Evolutionary conservation across 2,797 vertebrate genomes (phyloP).

Genomic region (Oreonectes daqikongensis): DNA sequence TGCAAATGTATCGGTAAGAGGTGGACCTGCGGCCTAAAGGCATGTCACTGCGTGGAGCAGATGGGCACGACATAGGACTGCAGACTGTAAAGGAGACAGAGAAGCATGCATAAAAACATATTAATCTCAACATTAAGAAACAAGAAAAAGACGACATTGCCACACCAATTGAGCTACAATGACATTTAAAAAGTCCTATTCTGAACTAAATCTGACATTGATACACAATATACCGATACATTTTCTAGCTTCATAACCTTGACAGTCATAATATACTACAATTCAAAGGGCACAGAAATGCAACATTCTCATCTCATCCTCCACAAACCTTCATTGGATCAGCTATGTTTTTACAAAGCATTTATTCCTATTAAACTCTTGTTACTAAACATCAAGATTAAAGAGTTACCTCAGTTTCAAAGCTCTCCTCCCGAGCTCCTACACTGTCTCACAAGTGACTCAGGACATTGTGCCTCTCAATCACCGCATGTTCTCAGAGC

Average conservation of each 20-base stretch:
- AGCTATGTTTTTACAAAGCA: background rate
- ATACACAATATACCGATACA: background rate
- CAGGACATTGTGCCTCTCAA: slow-evolving; percentile 31
- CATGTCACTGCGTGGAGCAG: slow-evolving; percentile 78
- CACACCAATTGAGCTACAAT: background rate
- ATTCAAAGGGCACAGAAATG: background rate
- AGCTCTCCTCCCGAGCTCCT: slow-evolving; percentile 33
- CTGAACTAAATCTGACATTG: background rate
- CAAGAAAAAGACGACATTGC: no score
- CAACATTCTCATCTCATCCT: background rate
- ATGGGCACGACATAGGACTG: slow-evolving; percentile 78
- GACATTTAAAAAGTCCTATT: background rate
- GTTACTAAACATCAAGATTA: slow-evolving; percentile 17
- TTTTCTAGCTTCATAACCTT: background rate
- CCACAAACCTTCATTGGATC: background rate
- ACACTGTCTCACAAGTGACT: slow-evolving; percentile 42
- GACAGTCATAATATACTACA: background rate
- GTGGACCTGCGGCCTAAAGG: slow-evolving; percentile 81
- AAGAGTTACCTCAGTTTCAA: slow-evolving; percentile 53
- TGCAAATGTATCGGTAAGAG: slow-evolving; percentile 87
- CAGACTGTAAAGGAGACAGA: slow-evolving; percentile 59
- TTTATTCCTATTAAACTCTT: background rate
- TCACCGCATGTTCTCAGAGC: slow-evolving; percentile 33
- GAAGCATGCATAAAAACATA: background rate
- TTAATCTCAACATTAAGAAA: no score